Evolutionary conservation across 2,888 invertebrate genomes (phyloP), one percentile per base, ranked within the genome.

Genomic region (Sycophila texana): DNA sequence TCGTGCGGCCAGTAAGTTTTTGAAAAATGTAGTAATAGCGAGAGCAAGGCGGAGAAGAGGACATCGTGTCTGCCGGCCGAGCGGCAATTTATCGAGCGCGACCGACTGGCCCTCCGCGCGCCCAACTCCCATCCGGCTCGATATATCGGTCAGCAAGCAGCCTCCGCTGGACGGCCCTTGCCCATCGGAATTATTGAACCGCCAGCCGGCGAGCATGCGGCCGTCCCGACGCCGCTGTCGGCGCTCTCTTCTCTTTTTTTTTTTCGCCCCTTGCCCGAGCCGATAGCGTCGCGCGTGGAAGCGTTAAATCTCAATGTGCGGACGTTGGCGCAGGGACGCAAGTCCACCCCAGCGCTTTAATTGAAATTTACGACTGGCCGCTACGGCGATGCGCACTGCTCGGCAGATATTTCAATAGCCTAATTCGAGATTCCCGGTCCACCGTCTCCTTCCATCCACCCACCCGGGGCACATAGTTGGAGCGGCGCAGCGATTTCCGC

Each of bases 81-180:
- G 1, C 22, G 63, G 20, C 47, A 57, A 63, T 76, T 55, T 55
- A 49, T 67, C 63, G 63, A 47, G 57, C 65, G 65, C 67, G 60
- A 14, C 61, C 14, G 61, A 49, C n/a, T 63, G 16, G 60, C 57
- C 30, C 61, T 16, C 18, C 70, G 47, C 47, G 10, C 13, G 63
- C 14, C 39, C 14, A 30, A 16, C 1, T 20, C n/a, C 20, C 20
- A 55, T 30, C 53, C 66, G n/a, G 16, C 61, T 55, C 53, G 68
- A 70, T 70, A 58, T 49, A 51, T 60, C 65, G 39, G 39, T 39
- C 39, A 39, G 39, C 39, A 39, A 39, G 39, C 39, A 39, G 39
- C 39, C 39, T 39, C 47, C 18, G 47, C 53, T 16, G 53, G 39
- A n/a, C n/a, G n/a, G 14, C n/a, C 39, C 39, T 39, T 39, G 39